Conservation (phyloP, 2,888 invertebrate species). For the Neoitamus cyanurus region DNA sequence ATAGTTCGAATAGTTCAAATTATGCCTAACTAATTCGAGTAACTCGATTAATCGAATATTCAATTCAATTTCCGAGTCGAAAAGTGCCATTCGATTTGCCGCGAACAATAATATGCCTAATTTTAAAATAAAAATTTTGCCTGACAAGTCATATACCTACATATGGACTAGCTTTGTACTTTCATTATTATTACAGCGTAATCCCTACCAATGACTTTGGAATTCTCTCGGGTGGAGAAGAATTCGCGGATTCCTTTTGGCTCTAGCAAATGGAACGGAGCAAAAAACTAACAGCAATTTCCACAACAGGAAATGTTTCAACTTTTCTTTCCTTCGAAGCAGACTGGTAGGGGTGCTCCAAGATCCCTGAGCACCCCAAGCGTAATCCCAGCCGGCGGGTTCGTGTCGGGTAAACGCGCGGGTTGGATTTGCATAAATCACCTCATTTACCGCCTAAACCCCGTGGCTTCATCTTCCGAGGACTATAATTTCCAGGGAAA, state of each 20-base stretch:
- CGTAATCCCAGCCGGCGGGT: neutral
- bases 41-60: too few species aligned
- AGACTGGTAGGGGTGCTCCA: neutral
- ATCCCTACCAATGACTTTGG: neutral
- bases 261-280: neutral
- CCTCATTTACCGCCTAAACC: neutral
- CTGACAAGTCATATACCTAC: too few species aligned
- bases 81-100: too few species aligned
- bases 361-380: neutral
- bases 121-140: too few species aligned
- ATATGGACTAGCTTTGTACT: too few species aligned
- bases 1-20: too few species aligned
- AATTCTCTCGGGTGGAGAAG: neutral
- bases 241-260: neutral
- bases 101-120: too few species aligned
- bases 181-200: neutral
- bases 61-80: too few species aligned
- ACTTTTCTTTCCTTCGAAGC: neutral
- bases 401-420: neutral
- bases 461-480: conserved; percentile 3
- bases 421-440: conserved; percentile 8
- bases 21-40: too few species aligned
- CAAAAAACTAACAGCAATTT: neutral
- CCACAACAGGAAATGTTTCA: neutral
- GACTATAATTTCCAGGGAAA: conserved; percentile 31